Conservation (phyloP, 2,113 vertebrate species). For the Daubentonia madagascariensis region DNA sequence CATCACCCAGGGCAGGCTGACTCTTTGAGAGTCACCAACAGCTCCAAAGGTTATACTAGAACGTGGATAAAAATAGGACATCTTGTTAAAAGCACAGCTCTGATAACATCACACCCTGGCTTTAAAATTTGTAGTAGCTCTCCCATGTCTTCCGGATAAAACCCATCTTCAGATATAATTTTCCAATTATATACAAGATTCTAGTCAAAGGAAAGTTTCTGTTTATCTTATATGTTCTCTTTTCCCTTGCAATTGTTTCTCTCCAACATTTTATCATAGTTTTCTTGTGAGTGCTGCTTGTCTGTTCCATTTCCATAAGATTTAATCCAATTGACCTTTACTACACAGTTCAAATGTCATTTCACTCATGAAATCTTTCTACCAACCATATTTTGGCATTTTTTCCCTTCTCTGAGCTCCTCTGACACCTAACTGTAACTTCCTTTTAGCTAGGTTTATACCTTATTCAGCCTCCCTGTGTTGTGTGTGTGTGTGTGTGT, state of each 20-base stretch:
- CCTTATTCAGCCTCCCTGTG: no score
- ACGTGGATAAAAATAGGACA: neutral
- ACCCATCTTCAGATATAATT: neutral
- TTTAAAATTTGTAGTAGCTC: neutral
- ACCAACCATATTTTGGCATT: rapidly evolving
- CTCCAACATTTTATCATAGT: neutral
- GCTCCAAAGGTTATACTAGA: neutral
- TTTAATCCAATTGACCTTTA: neutral
- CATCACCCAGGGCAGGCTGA: neutral
- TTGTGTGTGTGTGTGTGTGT: neutral
- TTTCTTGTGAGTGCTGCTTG: neutral
- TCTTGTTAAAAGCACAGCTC: neutral
- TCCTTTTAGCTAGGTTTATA: neutral
- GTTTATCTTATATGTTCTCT: neutral
- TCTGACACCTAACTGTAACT: no score
- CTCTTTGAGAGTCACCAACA: neutral
- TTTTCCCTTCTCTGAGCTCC: neutral
- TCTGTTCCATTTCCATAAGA: neutral
- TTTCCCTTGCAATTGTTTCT: neutral
- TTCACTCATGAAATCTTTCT: neutral
- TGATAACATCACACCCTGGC: neutral
- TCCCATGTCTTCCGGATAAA: neutral
- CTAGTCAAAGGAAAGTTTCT: neutral
- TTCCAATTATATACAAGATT: neutral
- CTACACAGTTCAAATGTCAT: neutral